Evolutionary conservation across 2,797 vertebrate species (phyloP).

Genomic region (Nannoperca obscura): DNA sequence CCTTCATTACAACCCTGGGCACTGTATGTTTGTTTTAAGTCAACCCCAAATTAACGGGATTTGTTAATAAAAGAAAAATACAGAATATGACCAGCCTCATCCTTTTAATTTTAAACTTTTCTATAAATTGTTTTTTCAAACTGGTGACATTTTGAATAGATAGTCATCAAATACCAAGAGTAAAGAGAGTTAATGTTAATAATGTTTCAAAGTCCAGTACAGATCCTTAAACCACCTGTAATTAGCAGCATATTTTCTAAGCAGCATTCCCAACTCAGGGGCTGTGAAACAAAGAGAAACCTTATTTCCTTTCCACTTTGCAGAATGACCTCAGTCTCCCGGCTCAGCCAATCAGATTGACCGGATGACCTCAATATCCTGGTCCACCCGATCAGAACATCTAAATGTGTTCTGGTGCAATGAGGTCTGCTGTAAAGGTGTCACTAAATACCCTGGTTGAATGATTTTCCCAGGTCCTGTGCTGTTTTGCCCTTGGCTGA

Average conservation of each 20-base stretch:
- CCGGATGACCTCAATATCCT: constrained; percentile 82
- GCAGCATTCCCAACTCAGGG: constrained; percentile 18
- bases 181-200: not conserved
- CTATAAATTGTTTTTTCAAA: not conserved
- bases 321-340: constrained; percentile 53
- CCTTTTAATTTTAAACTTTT: not conserved
- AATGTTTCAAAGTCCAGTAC: not conserved
- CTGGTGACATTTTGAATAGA: not conserved
- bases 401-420: constrained; percentile 75
- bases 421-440: constrained; percentile 62
- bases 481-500: constrained; percentile 43
- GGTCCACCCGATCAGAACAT: constrained; percentile 82
- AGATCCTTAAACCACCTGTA: not conserved
- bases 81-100: not conserved
- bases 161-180: not conserved
- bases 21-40: constrained; percentile 4
- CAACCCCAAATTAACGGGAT: not conserved
- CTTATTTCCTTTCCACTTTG: constrained; percentile 68
- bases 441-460: constrained; percentile 56
- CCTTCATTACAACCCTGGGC: not conserved
- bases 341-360: constrained; percentile 77
- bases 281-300: constrained; percentile 35
- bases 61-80: constrained; percentile 1
- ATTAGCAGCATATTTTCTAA: constrained; percentile 28
- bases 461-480: constrained; percentile 73